Conservation (phyloP, 2,888 invertebrate species). For the Heterodera filipjevi region DNA sequence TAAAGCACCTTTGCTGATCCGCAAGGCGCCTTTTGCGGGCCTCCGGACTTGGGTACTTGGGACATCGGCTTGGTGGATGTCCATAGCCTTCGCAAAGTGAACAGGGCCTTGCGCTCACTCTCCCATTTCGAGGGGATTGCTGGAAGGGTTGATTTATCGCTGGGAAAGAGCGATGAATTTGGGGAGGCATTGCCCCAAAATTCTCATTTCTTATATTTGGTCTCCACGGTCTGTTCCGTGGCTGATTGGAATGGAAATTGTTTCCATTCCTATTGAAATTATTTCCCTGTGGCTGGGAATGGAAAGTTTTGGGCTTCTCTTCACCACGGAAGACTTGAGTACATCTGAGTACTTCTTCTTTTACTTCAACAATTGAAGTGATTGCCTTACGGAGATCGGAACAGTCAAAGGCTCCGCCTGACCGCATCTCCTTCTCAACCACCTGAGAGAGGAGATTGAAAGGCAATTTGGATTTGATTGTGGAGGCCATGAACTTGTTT, state of each 20-base stretch:
- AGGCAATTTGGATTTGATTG: neutral
- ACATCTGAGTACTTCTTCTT: neutral
- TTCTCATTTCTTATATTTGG: neutral
- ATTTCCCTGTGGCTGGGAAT: neutral
- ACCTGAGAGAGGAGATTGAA: neutral
- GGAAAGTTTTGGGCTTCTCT: neutral
- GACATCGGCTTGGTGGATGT: neutral
- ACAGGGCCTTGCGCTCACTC: neutral
- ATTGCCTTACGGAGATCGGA: neutral
- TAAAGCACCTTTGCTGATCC: neutral
- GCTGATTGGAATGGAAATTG: neutral
- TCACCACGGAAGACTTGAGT: neutral
- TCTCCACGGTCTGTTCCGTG: neutral
- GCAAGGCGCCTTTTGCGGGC: neutral
- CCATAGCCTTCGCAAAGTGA: neutral
- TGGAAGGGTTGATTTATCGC: neutral
- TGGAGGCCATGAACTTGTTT: neutral
- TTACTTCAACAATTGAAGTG: neutral
- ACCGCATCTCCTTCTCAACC: neutral
- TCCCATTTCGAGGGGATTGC: neutral
- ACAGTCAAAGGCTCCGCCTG: neutral
- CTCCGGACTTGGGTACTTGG: neutral
- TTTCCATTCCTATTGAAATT: no score
- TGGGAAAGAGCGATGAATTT: neutral
- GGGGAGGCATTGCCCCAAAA: neutral